These are phyloP conservation scores for Forbesichthys agassizii DNA, from an alignment of 2,113 vertebrate species.

Conservation along the genomic window DNA sequence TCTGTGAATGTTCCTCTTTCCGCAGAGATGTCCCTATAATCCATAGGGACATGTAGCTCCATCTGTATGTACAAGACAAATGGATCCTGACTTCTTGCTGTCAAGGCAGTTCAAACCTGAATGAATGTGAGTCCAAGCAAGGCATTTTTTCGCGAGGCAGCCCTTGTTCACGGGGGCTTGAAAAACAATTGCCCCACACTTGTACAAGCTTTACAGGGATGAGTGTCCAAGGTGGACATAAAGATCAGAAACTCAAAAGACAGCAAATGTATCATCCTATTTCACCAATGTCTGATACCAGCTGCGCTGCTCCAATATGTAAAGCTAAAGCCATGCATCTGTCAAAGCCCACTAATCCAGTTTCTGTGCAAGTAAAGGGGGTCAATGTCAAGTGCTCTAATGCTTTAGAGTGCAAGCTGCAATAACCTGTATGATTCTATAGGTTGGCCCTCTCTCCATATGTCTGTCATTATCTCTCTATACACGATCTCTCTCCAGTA, in stretches of 20 bases:
- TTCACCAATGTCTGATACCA: slow-evolving; percentile 36
- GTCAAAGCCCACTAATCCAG: slow-evolving; percentile 48
- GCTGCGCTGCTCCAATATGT: slow-evolving; percentile 53
- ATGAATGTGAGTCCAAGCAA: slow-evolving; percentile 23
- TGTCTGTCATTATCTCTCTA: slow-evolving; percentile 1
- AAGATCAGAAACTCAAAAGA: slow-evolving; percentile 32
- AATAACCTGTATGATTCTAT: slow-evolving; percentile 26
- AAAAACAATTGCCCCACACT: slow-evolving; percentile 33
- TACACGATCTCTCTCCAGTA: slow-evolving; percentile 2
- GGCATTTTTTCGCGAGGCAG: slow-evolving; percentile 29
- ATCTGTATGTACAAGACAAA: slow-evolving; percentile 46
- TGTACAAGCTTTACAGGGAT: slow-evolving; percentile 31
- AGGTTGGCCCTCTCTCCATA: slow-evolving; percentile 1
- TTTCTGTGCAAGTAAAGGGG: slow-evolving; percentile 44
- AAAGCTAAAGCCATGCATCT: slow-evolving; percentile 44
- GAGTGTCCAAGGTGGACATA: slow-evolving; percentile 18
- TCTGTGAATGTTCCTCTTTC: slow-evolving; percentile 40
- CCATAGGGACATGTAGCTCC: slow-evolving; percentile 14
- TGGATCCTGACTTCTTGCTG: not conserved
- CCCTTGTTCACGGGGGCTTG: slow-evolving; percentile 23
- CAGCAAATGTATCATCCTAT: slow-evolving; percentile 41
- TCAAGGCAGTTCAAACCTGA: slow-evolving; percentile 44
- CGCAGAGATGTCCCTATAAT: slow-evolving; percentile 53
- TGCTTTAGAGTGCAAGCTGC: slow-evolving; percentile 36
- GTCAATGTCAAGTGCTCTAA: slow-evolving; percentile 34